These are phyloP conservation scores for Nasonia vitripennis DNA, from an alignment of 1,140 invertebrate species.

Conservation along the genomic window DNA sequence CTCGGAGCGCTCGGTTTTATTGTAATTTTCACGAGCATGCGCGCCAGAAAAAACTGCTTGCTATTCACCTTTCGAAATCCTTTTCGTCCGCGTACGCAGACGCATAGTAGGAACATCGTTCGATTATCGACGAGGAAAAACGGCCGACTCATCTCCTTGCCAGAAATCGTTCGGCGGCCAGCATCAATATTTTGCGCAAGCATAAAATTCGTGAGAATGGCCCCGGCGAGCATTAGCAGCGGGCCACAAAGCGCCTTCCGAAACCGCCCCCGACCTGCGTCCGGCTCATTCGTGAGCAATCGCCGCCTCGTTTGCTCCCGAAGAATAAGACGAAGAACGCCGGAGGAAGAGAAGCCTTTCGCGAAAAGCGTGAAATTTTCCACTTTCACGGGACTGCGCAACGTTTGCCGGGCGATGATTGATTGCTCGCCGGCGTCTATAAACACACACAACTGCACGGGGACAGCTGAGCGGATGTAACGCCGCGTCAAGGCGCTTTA, in stretches of 20 bases:
- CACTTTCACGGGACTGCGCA: constrained; percentile 20
- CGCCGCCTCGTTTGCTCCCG: background rate
- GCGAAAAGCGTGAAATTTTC: constrained; percentile 35
- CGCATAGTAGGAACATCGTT: too few species aligned
- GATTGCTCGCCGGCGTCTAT: constrained; percentile 28
- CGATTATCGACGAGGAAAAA: background rate
- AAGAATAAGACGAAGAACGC: background rate
- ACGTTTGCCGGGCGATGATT: constrained; percentile 33
- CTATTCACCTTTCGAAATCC: background rate
- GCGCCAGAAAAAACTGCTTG: background rate
- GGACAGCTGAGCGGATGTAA: constrained; percentile 64
- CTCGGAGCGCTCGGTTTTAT: background rate
- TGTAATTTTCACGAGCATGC: background rate
- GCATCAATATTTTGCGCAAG: constrained; percentile 13
- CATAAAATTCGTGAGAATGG: constrained; percentile 9
- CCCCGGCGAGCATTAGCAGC: background rate
- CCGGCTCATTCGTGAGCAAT: background rate
- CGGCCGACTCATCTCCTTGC: background rate
- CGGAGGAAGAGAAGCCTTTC: constrained; percentile 18
- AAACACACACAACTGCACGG: background rate
- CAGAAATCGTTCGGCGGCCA: too few species aligned
- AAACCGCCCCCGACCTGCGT: background rate
- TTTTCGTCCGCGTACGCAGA: background rate
- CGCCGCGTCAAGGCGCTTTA: constrained; percentile 58
- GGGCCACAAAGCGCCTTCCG: background rate